Evolutionary conservation across 2,888 invertebrate genomes (phyloP).

Genomic region (Pristionchus japonicus): DNA sequence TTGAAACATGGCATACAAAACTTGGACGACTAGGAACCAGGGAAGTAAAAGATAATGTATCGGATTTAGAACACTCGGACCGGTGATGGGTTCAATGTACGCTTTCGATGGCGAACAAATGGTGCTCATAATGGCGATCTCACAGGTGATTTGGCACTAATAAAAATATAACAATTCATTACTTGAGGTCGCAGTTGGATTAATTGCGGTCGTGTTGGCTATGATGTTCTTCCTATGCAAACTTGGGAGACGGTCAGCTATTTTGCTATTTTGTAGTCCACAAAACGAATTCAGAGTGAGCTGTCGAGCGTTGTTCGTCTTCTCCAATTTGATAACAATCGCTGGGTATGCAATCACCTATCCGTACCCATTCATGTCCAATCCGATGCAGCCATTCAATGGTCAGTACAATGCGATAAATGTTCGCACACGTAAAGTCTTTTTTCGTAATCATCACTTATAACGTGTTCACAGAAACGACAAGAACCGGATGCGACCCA

Average conservation of each 20-base stretch:
- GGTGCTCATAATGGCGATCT: not conserved
- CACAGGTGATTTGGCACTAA: not conserved
- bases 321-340: not conserved
- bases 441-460: too few relatives aligned
- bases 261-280: too few relatives aligned
- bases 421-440: too few relatives aligned
- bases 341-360: not conserved
- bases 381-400: not conserved
- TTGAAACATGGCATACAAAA: too few relatives aligned
- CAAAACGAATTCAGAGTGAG: not conserved
- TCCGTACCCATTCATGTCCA: not conserved
- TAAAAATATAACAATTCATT: too few relatives aligned
- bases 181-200: not conserved
- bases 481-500: constrained; percentile 2
- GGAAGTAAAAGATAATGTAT: too few relatives aligned
- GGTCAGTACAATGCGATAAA: too few relatives aligned
- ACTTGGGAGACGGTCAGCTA: not conserved
- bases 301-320: not conserved
- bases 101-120: not conserved
- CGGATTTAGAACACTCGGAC: not conserved
- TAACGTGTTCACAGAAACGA: not conserved
- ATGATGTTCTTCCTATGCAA: not conserved
- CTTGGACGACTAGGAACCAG: too few relatives aligned
- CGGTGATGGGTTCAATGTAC: not conserved
- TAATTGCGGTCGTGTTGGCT: not conserved